Conservation (phyloP, 2,888 invertebrate species). For the Cheilosia vernalis region DNA sequence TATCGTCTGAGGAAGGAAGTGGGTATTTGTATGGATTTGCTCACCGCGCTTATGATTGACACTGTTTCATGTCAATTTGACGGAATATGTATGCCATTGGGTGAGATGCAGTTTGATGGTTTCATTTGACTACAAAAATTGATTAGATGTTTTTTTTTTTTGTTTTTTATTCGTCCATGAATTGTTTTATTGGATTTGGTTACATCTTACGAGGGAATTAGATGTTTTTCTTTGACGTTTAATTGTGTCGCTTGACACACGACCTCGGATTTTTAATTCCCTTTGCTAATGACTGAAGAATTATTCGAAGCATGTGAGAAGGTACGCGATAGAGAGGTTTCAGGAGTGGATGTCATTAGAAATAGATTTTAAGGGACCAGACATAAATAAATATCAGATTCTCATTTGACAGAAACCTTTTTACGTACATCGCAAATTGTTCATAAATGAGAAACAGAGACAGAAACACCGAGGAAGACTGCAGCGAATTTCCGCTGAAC, state of each 20-base stretch:
- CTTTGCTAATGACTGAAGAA: no score
- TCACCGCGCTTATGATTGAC: constrained; percentile 4
- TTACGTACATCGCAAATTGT: no score
- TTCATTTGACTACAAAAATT: neutral
- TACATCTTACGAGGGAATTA: neutral
- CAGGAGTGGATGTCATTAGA: no score
- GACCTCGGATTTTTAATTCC: no score
- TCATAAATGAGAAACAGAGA: no score
- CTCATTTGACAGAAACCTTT: no score
- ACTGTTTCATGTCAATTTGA: neutral
- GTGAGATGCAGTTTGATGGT: constrained; percentile 42
- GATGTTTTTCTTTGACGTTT: neutral
- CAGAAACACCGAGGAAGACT: no score
- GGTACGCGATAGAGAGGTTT: no score
- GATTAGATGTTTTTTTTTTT: neutral
- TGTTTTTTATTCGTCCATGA: neutral
- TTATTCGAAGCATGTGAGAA: no score
- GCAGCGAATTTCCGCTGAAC: no score
- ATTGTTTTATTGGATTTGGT: constrained; percentile 4
- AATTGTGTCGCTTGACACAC: neutral
- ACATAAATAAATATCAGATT: no score
- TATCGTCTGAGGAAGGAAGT: neutral
- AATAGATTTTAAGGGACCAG: no score
- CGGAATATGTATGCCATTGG: constrained; percentile 4
- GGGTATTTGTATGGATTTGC: constrained; percentile 9